A percentile compares a stretch with the other conserved stretches of the same genome.
Conservation (phyloP, 2,797 vertebrate genomes). For the Chanos chanos region DNA sequence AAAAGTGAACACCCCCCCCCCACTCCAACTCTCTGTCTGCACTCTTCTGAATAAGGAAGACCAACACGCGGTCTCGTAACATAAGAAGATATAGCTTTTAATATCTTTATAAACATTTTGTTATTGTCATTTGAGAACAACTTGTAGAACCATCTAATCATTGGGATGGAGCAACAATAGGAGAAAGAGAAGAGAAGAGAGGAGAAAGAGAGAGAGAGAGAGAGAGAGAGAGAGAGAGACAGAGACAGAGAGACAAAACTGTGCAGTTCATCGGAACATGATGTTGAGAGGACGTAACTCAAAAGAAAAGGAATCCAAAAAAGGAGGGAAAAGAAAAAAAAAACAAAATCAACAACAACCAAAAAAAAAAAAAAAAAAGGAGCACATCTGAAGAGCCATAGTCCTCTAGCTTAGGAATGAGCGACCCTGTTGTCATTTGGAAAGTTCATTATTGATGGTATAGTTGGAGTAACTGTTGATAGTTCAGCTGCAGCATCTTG, state of each 20-base stretch:
- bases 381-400: conserved; percentile 43
- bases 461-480: conserved; percentile 72
- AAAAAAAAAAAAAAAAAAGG: conserved; percentile 26
- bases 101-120: conserved; percentile 90
- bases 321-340: conserved; percentile 50
- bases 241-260: conserved; percentile 51
- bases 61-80: conserved; percentile 68
- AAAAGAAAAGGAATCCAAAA: conserved; percentile 58
- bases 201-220: conserved; percentile 48
- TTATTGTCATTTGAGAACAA: conserved; percentile 72
- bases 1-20: background rate
- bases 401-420: conserved; percentile 54
- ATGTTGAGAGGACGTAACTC: conserved; percentile 61
- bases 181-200: conserved; percentile 48
- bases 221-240: conserved; percentile 25
- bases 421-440: conserved; percentile 77
- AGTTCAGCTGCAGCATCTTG: conserved; percentile 65
- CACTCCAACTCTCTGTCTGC: conserved; percentile 6
- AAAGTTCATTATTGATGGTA: conserved; percentile 63
- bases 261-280: conserved; percentile 61
- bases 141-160: conserved; percentile 64
- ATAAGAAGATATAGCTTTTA: conserved; percentile 90
- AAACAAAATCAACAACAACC: conserved; percentile 43
- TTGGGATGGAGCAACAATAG: conserved; percentile 43
- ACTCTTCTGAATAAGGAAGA: conserved; percentile 51